phyloP scores from a whole-genome alignment of 1,140 invertebrate genomes.

The Drosophila dunni region DNA sequence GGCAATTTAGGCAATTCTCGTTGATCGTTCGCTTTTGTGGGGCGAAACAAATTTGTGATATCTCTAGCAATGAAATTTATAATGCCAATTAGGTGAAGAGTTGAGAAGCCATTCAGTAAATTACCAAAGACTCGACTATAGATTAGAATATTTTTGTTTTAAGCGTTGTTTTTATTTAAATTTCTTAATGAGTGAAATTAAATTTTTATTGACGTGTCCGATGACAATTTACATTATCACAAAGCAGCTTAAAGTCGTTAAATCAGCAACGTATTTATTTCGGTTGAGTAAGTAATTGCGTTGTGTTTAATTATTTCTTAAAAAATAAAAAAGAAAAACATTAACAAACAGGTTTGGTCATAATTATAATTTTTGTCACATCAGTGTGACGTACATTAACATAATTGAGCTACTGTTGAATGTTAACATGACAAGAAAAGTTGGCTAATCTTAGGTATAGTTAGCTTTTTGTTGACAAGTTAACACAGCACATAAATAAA shows the following conservation, averaged over 20 bases:
- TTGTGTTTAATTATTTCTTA: slow-evolving; percentile 5
- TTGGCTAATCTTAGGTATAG: no score
- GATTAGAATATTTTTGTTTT: no score
- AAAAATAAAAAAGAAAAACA: background rate
- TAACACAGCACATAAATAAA: background rate
- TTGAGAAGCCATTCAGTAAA: slow-evolving; percentile 58
- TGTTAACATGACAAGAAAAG: slow-evolving; percentile 12
- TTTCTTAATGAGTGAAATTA: no score
- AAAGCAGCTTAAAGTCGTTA: background rate
- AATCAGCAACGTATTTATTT: background rate
- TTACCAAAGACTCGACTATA: background rate
- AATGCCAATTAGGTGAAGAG: slow-evolving; percentile 68
- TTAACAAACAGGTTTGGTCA: slow-evolving; percentile 1
- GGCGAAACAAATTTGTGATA: slow-evolving; percentile 44
- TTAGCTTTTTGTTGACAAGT: no score
- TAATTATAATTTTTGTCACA: slow-evolving; percentile 1
- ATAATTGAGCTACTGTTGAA: slow-evolving; percentile 14
- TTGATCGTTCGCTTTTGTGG: slow-evolving; percentile 44
- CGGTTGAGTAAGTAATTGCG: background rate
- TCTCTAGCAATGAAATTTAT: slow-evolving; percentile 65
- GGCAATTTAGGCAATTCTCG: slow-evolving; percentile 75
- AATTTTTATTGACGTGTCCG: background rate
- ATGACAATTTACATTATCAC: slow-evolving; percentile 20
- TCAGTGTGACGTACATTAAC: slow-evolving; percentile 8
- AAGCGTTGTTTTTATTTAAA: no score